Conservation (phyloP, 1,140 invertebrate species). For the Carcinoscorpius rotundicauda region DNA sequence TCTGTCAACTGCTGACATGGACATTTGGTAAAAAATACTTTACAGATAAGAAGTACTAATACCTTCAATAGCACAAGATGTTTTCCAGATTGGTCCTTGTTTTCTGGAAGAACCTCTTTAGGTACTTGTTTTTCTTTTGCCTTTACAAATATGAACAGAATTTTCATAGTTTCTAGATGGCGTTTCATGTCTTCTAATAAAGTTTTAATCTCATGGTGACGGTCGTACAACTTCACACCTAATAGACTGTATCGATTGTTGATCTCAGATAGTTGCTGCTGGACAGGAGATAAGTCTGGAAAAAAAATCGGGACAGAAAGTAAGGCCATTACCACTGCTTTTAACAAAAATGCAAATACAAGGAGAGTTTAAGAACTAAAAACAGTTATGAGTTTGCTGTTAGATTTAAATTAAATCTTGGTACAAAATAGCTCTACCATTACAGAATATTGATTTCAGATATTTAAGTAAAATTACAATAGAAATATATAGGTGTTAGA, state of each 20-base stretch:
- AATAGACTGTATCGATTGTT: constrained; percentile 80
- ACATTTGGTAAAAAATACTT: too few relatives aligned
- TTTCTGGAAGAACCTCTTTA: constrained; percentile 55
- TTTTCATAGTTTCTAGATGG: constrained; percentile 67
- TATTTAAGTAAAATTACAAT: too few relatives aligned
- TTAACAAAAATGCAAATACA: neutral
- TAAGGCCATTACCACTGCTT: neutral
- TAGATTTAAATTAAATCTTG: too few relatives aligned
- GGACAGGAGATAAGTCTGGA: constrained; percentile 68
- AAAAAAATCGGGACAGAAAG: constrained; percentile 10
- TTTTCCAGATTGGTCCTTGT: constrained; percentile 82
- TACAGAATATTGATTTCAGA: too few relatives aligned
- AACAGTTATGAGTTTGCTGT: constrained; percentile 5
- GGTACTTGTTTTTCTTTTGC: constrained; percentile 62
- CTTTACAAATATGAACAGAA: constrained; percentile 60
- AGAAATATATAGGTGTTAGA: too few relatives aligned
- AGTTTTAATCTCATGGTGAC: constrained; percentile 70
- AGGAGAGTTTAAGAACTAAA: neutral
- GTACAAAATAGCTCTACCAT: too few relatives aligned
- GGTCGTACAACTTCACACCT: constrained; percentile 71
- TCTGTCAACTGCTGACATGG: too few relatives aligned
- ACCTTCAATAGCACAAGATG: constrained; percentile 64
- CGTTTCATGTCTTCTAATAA: constrained; percentile 66
- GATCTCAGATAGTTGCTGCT: constrained; percentile 83
- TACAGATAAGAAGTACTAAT: neutral